These are phyloP conservation scores for Metallyticus violacea DNA, from an alignment of 2,888 invertebrate genomes.

Conservation along the genomic window DNA sequence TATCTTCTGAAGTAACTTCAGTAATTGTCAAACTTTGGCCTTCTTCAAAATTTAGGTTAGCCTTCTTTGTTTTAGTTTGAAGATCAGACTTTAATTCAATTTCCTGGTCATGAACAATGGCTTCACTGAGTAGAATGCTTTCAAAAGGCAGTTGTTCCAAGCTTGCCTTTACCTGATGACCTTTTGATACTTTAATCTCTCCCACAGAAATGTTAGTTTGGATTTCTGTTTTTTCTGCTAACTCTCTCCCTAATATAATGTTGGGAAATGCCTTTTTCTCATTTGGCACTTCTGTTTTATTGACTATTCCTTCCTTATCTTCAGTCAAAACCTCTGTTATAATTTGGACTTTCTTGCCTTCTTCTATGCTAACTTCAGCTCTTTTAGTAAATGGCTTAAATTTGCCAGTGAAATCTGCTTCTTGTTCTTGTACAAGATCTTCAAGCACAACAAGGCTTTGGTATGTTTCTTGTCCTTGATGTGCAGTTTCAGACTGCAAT, in stretches of 20 bases:
- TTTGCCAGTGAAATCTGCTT: slow-evolving; percentile 41
- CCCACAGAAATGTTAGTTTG: slow-evolving; percentile 41
- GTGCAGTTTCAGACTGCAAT: slow-evolving; percentile 37
- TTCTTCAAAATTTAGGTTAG: slow-evolving; percentile 38
- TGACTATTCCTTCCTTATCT: slow-evolving; percentile 43
- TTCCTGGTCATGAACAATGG: slow-evolving; percentile 39
- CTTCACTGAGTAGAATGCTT: slow-evolving; percentile 40
- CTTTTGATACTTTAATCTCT: slow-evolving; percentile 40
- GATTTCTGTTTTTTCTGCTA: slow-evolving; percentile 46
- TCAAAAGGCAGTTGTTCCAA: slow-evolving; percentile 37
- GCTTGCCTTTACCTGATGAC: slow-evolving; percentile 40
- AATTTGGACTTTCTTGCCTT: slow-evolving; percentile 39
- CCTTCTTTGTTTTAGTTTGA: slow-evolving; percentile 35
- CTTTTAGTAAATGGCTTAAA: slow-evolving; percentile 46
- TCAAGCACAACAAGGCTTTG: slow-evolving; percentile 40
- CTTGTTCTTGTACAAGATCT: slow-evolving; percentile 42
- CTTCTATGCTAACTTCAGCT: slow-evolving; percentile 47
- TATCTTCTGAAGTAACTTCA: slow-evolving; percentile 41
- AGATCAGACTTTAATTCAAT: slow-evolving; percentile 34
- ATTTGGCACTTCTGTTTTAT: slow-evolving; percentile 29
- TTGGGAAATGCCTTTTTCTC: slow-evolving; percentile 34
- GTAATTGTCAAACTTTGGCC: slow-evolving; percentile 39
- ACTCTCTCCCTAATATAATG: slow-evolving; percentile 44
- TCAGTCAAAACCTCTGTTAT: slow-evolving; percentile 43
- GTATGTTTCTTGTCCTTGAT: slow-evolving; percentile 39